These are phyloP conservation scores for Argopecten irradians DNA, from an alignment of 1,140 invertebrate species.

Conservation along the genomic window DNA sequence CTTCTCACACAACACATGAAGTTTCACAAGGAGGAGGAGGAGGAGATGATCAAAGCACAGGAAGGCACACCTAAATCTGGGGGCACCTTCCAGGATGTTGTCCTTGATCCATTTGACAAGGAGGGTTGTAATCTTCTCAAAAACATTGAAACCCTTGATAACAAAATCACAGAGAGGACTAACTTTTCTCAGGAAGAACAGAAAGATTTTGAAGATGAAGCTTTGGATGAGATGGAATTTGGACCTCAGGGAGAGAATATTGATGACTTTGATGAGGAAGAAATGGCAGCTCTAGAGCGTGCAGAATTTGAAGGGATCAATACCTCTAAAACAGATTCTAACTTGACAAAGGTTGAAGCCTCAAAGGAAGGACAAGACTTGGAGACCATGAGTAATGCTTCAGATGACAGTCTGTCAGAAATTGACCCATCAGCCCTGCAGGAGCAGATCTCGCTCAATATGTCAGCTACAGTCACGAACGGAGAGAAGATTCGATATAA, in stretches of 20 bases:
- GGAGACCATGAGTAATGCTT: constrained; percentile 50
- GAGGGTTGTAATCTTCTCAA: constrained; percentile 44
- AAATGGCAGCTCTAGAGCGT: constrained; percentile 47
- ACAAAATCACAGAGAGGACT: neutral
- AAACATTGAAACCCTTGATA: constrained; percentile 44
- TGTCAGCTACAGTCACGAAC: constrained; percentile 36
- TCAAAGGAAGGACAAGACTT: constrained; percentile 31
- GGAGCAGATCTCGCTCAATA: constrained; percentile 43
- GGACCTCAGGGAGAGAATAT: constrained; percentile 37
- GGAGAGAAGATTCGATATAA: constrained; percentile 57
- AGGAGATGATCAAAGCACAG: constrained; percentile 34
- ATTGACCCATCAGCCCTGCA: constrained; percentile 48
- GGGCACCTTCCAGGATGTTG: constrained; percentile 53
- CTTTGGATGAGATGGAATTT: constrained; percentile 32
- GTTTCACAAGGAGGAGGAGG: constrained; percentile 52
- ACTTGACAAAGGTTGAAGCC: neutral
- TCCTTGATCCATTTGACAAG: constrained; percentile 63
- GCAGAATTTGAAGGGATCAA: constrained; percentile 37
- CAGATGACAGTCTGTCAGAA: constrained; percentile 54
- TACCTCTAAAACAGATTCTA: neutral
- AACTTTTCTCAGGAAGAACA: neutral
- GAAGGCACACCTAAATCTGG: constrained; percentile 27
- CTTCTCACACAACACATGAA: constrained; percentile 60
- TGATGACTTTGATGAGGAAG: constrained; percentile 46
- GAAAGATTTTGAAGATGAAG: constrained; percentile 39